Percentiles rank a stretch among this genome's conserved stretches.
Conservation (phyloP, 1,140 invertebrate genomes). For the Euwallacea fornicatus region DNA sequence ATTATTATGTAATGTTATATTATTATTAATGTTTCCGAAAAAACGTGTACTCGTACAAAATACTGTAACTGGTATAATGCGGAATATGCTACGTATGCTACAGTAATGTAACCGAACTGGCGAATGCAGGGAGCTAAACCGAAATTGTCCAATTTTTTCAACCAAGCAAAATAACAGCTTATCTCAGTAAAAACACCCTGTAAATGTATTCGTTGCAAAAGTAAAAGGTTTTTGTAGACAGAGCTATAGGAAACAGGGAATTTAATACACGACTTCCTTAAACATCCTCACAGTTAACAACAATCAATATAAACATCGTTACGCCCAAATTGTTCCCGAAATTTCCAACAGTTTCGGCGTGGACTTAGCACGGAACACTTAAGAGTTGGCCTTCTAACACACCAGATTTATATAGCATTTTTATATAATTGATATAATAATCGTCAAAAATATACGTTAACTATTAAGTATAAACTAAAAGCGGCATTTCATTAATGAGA, state of each 20-base stretch:
- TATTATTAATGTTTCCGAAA: slow-evolving; percentile 52
- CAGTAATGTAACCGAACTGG: no score
- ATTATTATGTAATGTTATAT: slow-evolving; percentile 40
- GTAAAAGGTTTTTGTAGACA: no score
- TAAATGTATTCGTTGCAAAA: no score
- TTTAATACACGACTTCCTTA: slow-evolving; percentile 26
- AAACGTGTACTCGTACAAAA: slow-evolving; percentile 56
- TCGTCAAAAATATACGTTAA: no score
- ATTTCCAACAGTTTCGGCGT: slow-evolving; percentile 10
- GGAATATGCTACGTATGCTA: slow-evolving; percentile 47
- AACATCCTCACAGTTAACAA: slow-evolving; percentile 48
- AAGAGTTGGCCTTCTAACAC: slow-evolving; percentile 15
- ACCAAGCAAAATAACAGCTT: no score
- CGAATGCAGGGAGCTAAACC: no score
- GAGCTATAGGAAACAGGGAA: background rate
- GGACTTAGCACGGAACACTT: slow-evolving; percentile 14
- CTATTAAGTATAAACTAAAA: background rate
- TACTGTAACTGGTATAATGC: slow-evolving; percentile 46
- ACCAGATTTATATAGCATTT: background rate
- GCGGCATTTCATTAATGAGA: background rate
- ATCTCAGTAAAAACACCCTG: no score
- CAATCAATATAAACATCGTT: slow-evolving; percentile 38
- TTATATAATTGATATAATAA: no score
- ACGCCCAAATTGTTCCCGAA: slow-evolving; percentile 29
- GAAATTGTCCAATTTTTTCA: no score